Conservation (phyloP, 1,140 invertebrate genomes). For the Chironomus striatipennis region DNA sequence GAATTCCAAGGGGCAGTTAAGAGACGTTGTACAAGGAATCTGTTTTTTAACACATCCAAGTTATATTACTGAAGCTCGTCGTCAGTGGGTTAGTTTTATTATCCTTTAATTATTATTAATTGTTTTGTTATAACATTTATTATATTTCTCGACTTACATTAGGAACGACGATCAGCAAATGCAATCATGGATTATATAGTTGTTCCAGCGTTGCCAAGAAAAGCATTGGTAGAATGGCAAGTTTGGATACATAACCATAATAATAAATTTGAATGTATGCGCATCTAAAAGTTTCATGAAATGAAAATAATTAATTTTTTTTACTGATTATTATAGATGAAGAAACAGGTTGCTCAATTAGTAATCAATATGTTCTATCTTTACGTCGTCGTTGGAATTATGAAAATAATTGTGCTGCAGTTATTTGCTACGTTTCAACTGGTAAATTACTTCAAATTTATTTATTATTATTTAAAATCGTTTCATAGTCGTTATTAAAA, state of each 20-base stretch:
- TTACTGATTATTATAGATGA: slow-evolving; percentile 53
- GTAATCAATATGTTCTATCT: slow-evolving; percentile 64
- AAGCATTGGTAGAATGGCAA: slow-evolving; percentile 84
- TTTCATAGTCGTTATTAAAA: no score
- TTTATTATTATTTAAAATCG: slow-evolving; percentile 24
- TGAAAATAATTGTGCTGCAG: slow-evolving; percentile 74
- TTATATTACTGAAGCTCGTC: slow-evolving; percentile 60
- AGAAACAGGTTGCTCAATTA: slow-evolving; percentile 72
- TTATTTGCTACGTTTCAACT: slow-evolving; percentile 61
- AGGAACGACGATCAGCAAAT: slow-evolving; percentile 71
- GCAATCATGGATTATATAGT: slow-evolving; percentile 80
- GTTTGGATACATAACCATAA: slow-evolving; percentile 81
- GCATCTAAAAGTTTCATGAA: no score
- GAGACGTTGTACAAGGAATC: slow-evolving; percentile 72
- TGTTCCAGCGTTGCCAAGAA: slow-evolving; percentile 65
- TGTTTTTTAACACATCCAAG: slow-evolving; percentile 67
- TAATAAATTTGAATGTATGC: slow-evolving; percentile 72
- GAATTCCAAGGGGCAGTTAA: slow-evolving; percentile 60
- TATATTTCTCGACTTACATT: neutral
- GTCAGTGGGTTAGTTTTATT: slow-evolving; percentile 48
- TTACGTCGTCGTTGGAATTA: slow-evolving; percentile 78
- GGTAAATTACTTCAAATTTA: slow-evolving; percentile 29
- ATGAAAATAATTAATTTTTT: no score
- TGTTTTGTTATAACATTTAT: no score
- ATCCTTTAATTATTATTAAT: no score